Conservation (phyloP, 2,113 vertebrate genomes). For the Tylochromis polylepis region DNA sequence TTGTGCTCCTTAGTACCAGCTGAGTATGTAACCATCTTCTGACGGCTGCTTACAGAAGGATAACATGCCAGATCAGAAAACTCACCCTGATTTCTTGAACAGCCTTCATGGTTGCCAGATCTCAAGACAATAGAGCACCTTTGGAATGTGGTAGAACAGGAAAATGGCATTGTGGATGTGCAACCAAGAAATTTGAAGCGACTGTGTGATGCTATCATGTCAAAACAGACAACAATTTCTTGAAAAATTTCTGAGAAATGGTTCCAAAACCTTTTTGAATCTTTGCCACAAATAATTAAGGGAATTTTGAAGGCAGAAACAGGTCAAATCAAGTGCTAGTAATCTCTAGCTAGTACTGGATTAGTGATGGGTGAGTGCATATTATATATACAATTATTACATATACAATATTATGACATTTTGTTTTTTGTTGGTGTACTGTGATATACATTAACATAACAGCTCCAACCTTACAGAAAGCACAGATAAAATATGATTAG, state of each 20-base stretch:
- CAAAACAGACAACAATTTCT: not conserved
- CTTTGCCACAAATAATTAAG: not conserved
- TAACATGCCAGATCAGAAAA: not conserved
- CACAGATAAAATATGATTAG: not conserved
- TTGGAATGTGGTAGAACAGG: not conserved
- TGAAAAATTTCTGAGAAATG: not conserved
- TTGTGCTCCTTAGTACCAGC: not conserved
- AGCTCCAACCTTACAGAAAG: not conserved
- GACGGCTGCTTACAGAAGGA: not conserved
- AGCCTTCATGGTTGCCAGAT: not conserved
- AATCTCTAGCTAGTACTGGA: not conserved
- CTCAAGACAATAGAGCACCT: not conserved
- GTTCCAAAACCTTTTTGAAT: not conserved
- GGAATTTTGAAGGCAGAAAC: not conserved
- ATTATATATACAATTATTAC: not conserved
- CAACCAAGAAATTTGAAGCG: not conserved
- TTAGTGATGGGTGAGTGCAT: not conserved
- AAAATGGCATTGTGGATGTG: not conserved
- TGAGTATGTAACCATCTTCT: not conserved
- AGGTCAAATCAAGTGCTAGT: not conserved
- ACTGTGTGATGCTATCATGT: not conserved
- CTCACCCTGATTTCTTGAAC: not conserved
- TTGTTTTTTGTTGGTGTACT: rapidly evolving
- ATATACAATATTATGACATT: not conserved
- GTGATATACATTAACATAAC: not conserved